Percentiles rank a stretch among this genome's conserved stretches.
phyloP scores from a whole-genome alignment of 1,140 invertebrate genomes.

The Drosophila suzukii region DNA sequence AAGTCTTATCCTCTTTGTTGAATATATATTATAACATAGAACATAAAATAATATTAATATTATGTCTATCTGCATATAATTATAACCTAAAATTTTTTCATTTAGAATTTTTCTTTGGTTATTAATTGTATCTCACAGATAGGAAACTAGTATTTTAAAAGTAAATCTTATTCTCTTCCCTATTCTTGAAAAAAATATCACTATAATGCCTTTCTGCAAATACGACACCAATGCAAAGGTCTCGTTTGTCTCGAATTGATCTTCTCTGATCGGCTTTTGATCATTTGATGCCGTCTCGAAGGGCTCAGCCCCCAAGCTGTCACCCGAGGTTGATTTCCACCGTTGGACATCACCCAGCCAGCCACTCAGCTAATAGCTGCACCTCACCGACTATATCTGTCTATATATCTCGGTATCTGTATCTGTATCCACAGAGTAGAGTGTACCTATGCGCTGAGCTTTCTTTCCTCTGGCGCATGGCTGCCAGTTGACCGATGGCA shows the following conservation, averaged over 20 bases:
- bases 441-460: constrained; percentile 23
- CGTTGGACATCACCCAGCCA: constrained; percentile 27
- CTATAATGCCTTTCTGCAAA: constrained; percentile 26
- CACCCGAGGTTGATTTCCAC: constrained; percentile 8
- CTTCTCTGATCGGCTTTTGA: constrained; percentile 25
- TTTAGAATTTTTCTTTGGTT: too few species aligned
- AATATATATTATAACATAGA: too few species aligned
- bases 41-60: too few species aligned
- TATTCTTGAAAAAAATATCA: background rate
- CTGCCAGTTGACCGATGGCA: constrained; percentile 46
- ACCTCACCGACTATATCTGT: constrained; percentile 30
- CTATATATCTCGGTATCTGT: constrained; percentile 7
- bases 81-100: too few species aligned
- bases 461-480: constrained; percentile 64
- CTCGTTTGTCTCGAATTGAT: constrained; percentile 14
- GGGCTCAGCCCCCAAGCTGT: constrained; percentile 43
- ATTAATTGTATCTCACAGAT: too few species aligned
- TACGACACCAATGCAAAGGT: constrained; percentile 23
- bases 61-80: too few species aligned
- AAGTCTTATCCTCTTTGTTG: too few species aligned
- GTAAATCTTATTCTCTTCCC: too few species aligned
- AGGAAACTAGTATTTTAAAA: too few species aligned
- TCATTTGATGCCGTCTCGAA: constrained; percentile 46
- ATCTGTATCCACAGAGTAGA: background rate
- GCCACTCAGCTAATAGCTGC: constrained; percentile 59